Evolutionary conservation across 2,113 vertebrate species (phyloP), one percentile per base, ranked within the genome.

Genomic region (Colistium nudipinnis): DNA sequence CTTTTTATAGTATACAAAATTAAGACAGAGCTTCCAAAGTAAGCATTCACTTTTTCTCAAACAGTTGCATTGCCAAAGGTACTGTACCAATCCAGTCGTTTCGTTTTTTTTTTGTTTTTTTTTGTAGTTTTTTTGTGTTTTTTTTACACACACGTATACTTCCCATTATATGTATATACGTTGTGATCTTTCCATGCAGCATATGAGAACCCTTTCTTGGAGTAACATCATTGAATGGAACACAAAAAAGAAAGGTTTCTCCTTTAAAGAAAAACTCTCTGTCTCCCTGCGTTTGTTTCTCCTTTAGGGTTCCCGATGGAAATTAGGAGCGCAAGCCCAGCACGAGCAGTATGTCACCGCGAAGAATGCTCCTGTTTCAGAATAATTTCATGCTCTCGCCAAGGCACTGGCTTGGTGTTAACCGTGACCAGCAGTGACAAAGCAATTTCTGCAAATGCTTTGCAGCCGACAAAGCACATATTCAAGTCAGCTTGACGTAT

Each of bases 121-220:
- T n/a, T n/a, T n/a, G n/a, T n/a, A n/a, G n/a, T n/a, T n/a, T n/a
- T n/a, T n/a, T n/a, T n/a, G n/a, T n/a, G n/a, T n/a, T n/a, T n/a
- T n/a, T n/a, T 68, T 85, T 88, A 78, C 87, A 82, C 74, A 82
- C 69, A 84, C 68, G 64, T 72, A 66, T 81, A 80, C 74, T 79
- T 73, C 69, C 70, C 43, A 78, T 56, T 63, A 64, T 75, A 60
- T 68, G 73, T 80, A 82, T 77, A 83, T 75, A 82, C 71, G 69
- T 73, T 74, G 65, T 76, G 69, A 88, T 74, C 71, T 85, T 85
- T 82, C 80, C 92, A 92, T 93, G 91, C 91, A 88, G 86, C 83
- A 89, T 88, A 80, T 78, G 62, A 76, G 64, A 78, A 78, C 74
- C 80, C 52, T 71, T 27, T 54, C 52, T 39, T 63, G 62, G 49